Evolutionary conservation across 2,888 invertebrate genomes (phyloP).

Genomic region (Nemurella pictetii): DNA sequence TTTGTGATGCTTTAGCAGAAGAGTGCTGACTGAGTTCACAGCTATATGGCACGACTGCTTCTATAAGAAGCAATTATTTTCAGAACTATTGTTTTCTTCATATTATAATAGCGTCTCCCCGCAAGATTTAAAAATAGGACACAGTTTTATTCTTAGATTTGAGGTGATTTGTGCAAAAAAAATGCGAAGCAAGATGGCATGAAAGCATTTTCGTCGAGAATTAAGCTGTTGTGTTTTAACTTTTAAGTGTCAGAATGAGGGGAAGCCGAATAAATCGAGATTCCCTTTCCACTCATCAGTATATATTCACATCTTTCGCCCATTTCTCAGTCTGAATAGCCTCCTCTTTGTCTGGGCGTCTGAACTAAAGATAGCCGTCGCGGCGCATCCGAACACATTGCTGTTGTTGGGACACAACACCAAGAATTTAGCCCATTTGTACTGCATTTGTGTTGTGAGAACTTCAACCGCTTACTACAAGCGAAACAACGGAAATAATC

Average conservation of each 20-base stretch:
- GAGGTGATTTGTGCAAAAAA: constrained; percentile 30
- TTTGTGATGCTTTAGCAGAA: no score
- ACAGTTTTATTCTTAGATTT: background rate
- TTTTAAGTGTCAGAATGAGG: constrained; percentile 15
- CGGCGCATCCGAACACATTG: background rate
- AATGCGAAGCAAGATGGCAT: background rate
- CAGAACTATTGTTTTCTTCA: background rate
- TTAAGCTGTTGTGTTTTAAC: constrained; percentile 11
- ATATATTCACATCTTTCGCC: constrained; percentile 24
- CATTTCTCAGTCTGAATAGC: constrained; percentile 24
- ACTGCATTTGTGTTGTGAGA: background rate
- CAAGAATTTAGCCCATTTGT: constrained; percentile 29
- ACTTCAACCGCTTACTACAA: constrained; percentile 7
- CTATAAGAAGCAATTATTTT: background rate
- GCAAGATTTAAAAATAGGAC: background rate
- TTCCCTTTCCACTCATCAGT: background rate
- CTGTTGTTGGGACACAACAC: constrained; percentile 9
- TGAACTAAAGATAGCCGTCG: constrained; percentile 23
- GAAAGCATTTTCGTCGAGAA: background rate
- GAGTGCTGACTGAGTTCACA: no score
- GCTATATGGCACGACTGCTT: no score
- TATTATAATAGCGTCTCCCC: background rate
- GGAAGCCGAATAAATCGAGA: background rate
- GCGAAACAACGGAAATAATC: constrained; percentile 19
- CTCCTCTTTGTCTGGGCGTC: constrained; percentile 2